Evolutionary conservation across 2,113 vertebrate genomes (phyloP), one percentile per base, ranked within the genome.

Genomic region (Apeltes quadracus): DNA sequence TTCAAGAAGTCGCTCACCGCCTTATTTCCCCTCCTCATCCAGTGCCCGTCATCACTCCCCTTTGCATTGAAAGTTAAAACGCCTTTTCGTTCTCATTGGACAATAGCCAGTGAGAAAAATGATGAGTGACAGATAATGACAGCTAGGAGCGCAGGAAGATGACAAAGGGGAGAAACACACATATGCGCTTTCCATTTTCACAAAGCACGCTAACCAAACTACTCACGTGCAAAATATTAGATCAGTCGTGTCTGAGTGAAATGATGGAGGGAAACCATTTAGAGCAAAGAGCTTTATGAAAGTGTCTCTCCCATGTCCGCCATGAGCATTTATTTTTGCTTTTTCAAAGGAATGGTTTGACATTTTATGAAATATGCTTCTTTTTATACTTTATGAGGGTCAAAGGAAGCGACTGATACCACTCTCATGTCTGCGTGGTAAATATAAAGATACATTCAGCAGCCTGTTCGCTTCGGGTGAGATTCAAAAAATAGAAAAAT

Each of bases 101-200:
- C 29, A 13, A 53, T 13, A 9, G 0, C 18, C 25, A 27, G 57
- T 12, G 20, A 20, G 23, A 53, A 44, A 61, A 18, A 41, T 11
- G 22, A 61, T 8, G 9, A 53, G 34, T 1, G 2, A 78, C 25
- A 9, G 8, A 29, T 15, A 34, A 57, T 54, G 81, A 72, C 59
- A 12, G 22, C 29, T 16, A 44, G 41, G 14, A 61, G 66, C 23
- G 22, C 66, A 73, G 81, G 63, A 69, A 84, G 75, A 61, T 25
- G 34, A 53, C 53, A 43, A 22, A 46, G 18, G 27, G 43, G 51
- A 16, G 41, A 75, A 38, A 77, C 59, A 72, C 65, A 65, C 25
- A 22, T 38, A 74, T 68, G 70, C 18, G 48, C 75, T 78, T 81
- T 79, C 76, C 82, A 84, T 89, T 86, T 65, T 84, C 75, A 87